Conservation (phyloP, 2,113 vertebrate species). For the Gadus macrocephalus region DNA sequence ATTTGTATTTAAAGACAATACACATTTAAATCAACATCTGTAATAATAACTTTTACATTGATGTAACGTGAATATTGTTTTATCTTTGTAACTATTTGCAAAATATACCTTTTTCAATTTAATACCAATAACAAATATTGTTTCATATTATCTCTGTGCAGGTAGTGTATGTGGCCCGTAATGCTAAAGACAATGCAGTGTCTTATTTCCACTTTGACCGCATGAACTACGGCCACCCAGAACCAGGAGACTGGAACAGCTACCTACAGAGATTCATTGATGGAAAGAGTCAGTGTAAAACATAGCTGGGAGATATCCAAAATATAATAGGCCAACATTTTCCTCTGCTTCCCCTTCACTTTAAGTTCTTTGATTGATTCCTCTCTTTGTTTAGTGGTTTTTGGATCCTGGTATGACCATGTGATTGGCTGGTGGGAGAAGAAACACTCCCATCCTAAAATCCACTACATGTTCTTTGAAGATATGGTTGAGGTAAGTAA, state of each 20-base stretch:
- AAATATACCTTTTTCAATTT: too few species aligned
- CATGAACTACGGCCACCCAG: conserved; percentile 75
- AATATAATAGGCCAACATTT: not conserved
- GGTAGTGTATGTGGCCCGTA: conserved; percentile 82
- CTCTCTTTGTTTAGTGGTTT: conserved; percentile 58
- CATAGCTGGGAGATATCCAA: not conserved
- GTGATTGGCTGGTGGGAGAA: conserved; percentile 80
- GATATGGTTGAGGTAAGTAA: conserved; percentile 62
- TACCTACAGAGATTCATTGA: conserved; percentile 71
- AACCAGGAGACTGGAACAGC: conserved; percentile 75
- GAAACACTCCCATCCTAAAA: conserved; percentile 60
- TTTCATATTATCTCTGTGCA: conserved; percentile 33
- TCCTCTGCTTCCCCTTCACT: too few species aligned
- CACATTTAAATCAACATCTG: too few species aligned
- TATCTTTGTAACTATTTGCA: too few species aligned
- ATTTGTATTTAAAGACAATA: not conserved
- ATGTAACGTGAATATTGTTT: too few species aligned
- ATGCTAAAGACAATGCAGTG: conserved; percentile 81
- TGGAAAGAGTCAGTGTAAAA: conserved; percentile 64
- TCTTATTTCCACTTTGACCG: conserved; percentile 83
- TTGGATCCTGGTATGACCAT: conserved; percentile 79
- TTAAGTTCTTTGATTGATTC: not conserved
- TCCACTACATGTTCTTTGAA: conserved; percentile 82
- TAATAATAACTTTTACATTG: too few species aligned
- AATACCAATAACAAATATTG: too few species aligned